Percentiles rank a stretch among this genome's conserved stretches.
These are phyloP conservation scores for Pammene aurita DNA, from an alignment of 2,888 invertebrate genomes.

Conservation along the genomic window DNA sequence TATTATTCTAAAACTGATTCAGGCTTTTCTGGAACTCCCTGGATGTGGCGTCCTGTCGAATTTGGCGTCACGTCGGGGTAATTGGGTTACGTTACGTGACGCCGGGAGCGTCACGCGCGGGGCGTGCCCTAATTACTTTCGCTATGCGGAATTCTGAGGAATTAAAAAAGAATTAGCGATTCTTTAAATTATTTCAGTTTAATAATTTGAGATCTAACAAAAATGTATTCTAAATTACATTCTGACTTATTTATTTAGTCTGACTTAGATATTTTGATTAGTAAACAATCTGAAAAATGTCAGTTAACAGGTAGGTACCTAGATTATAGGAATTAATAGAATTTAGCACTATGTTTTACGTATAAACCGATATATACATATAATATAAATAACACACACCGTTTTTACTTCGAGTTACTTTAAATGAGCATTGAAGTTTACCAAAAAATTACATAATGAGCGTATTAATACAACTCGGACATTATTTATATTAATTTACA, in stretches of 20 bases:
- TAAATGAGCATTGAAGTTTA: background rate
- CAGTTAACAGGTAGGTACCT: no score
- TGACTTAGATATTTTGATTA: no score
- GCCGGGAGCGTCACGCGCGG: conserved; percentile 68
- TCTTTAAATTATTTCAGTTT: conserved; percentile 1
- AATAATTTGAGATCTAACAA: background rate
- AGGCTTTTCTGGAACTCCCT: conserved; percentile 5
- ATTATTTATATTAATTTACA: conserved; percentile 12
- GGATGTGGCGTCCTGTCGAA: conserved; percentile 60
- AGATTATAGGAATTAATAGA: no score
- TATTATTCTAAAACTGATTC: conserved; percentile 10
- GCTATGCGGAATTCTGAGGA: conserved; percentile 43
- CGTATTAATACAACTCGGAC: conserved; percentile 1
- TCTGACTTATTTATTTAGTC: no score
- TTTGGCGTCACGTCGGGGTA: conserved; percentile 76
- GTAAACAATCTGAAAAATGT: no score
- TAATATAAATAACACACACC: no score
- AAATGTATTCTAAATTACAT: no score
- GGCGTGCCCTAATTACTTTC: conserved; percentile 78
- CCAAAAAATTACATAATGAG: conserved; percentile 14
- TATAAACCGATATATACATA: no score
- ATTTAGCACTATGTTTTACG: no score
- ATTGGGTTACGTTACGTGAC: conserved; percentile 83
- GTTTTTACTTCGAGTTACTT: background rate
- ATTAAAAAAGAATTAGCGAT: conserved; percentile 30